Evolutionary conservation across 1,140 invertebrate genomes (phyloP), one percentile per base, ranked within the genome.

Genomic region (Leptoteleia sp.): DNA sequence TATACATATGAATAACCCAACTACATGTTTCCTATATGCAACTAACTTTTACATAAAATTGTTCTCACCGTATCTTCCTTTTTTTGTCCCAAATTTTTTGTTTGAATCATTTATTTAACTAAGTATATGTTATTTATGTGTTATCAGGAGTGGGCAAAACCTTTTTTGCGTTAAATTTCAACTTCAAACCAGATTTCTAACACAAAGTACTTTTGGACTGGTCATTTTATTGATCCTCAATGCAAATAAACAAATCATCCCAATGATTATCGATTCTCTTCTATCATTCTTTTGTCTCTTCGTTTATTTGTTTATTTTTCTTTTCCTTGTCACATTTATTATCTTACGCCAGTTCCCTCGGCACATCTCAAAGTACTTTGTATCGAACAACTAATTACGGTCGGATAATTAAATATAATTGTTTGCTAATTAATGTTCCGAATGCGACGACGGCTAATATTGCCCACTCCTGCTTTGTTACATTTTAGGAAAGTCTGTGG

Each of bases 391-490:
- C 0, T 17, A 25, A 33, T 48, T 16, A 40, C n/a, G n/a, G n/a
- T n/a, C n/a, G n/a, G n/a, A 7, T 52, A 22, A 22, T 22, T 22
- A 22, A 22, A 3, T 22, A 35, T n/a, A 11, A 17, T 40, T 17
- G 6, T 27, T 48, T 38, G 13, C n/a, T 38, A 48, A 64, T 64
- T 31, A 42, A 12, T 12, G 3, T 42, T 11, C 25, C 8, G 27
- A 27, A 48, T 57, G 62, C 37, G 13, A 17, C 48, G 50, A 47
- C 48, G 27, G 40, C 42, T 31, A 48, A 48, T 31, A 54, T 70
- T 76, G 73, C 73, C 73, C 57, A 76, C 73, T 76, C 64, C 65
- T 70, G 35, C 12, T 76, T 70, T 76, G 65, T 76, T 76, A 43
- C 65, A 76, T 76, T 76, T 70, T 76, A 76, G 73, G 73, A 76